phyloP scores from a whole-genome alignment of 2,113 vertebrate species.

The Camelus bactrianus region DNA sequence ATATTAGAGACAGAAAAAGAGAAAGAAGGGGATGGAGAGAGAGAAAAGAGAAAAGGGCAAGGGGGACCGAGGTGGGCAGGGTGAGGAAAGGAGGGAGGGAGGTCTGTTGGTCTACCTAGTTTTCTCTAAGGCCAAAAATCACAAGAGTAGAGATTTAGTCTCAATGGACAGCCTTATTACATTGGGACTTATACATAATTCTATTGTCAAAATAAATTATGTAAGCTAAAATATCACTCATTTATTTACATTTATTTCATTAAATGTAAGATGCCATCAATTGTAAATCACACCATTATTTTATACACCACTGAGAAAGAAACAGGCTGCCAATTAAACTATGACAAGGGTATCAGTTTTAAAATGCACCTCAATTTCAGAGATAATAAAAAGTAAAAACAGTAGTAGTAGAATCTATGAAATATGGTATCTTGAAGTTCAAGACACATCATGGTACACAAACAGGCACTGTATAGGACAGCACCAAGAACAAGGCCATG shows the following conservation, averaged over 20 bases:
- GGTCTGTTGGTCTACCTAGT: neutral
- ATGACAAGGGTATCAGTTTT: neutral
- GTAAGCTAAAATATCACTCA: neutral
- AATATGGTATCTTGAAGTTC: conserved; percentile 35
- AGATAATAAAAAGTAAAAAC: conserved; percentile 38
- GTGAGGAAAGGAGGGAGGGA: neutral
- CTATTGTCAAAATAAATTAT: conserved; percentile 46
- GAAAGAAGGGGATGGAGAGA: neutral
- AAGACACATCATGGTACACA: neutral
- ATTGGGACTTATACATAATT: conserved; percentile 1
- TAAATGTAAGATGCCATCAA: conserved; percentile 18
- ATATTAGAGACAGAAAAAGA: neutral
- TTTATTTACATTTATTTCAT: conserved; percentile 54
- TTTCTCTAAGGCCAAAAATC: neutral
- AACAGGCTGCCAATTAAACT: conserved; percentile 33
- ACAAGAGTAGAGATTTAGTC: neutral
- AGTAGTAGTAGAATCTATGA: conserved; percentile 29
- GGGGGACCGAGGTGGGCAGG: neutral
- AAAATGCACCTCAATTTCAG: conserved; percentile 39
- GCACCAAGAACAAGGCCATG: neutral
- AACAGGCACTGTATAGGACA: neutral
- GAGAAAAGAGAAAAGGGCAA: neutral
- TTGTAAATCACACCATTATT: conserved; percentile 35
- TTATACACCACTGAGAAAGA: neutral
- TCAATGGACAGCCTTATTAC: neutral